These are phyloP conservation scores for Burhinus oedicnemus DNA, from an alignment of 2,113 vertebrate species.

Conservation along the genomic window DNA sequence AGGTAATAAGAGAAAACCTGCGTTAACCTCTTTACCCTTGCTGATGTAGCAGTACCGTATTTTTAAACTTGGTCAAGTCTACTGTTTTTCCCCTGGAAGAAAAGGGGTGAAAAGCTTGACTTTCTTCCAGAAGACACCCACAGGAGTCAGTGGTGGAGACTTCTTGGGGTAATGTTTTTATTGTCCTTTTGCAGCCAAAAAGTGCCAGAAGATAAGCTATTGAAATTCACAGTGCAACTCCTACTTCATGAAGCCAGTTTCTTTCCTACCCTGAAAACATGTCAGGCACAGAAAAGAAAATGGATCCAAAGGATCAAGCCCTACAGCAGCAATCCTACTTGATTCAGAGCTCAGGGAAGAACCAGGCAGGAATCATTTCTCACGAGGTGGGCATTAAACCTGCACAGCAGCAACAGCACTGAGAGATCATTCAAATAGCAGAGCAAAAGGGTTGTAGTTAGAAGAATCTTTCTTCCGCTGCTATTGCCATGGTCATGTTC, in stretches of 20 bases:
- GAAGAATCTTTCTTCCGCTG: neutral
- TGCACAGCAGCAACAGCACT: neutral
- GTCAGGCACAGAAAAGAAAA: neutral
- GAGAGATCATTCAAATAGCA: neutral
- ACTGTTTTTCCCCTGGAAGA: neutral
- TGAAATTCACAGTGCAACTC: constrained; percentile 4
- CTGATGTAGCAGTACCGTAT: neutral
- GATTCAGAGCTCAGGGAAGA: neutral
- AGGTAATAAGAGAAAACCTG: neutral
- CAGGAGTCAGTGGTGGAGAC: neutral
- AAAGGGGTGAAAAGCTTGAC: neutral
- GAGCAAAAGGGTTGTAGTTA: neutral
- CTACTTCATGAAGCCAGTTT: neutral
- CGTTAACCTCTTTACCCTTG: neutral
- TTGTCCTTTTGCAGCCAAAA: neutral
- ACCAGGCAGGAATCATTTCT: neutral
- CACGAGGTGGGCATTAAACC: neutral
- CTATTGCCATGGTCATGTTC: neutral
- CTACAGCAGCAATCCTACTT: neutral
- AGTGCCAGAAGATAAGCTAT: neutral
- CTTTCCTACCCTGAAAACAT: neutral
- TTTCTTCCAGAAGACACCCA: neutral
- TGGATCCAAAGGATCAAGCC: neutral
- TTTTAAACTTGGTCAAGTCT: neutral
- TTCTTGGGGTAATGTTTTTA: neutral